Base-by-base conservation (phyloP, 2,113 vertebrate species). In the Cryptomyrus ogoouensis region DNA sequence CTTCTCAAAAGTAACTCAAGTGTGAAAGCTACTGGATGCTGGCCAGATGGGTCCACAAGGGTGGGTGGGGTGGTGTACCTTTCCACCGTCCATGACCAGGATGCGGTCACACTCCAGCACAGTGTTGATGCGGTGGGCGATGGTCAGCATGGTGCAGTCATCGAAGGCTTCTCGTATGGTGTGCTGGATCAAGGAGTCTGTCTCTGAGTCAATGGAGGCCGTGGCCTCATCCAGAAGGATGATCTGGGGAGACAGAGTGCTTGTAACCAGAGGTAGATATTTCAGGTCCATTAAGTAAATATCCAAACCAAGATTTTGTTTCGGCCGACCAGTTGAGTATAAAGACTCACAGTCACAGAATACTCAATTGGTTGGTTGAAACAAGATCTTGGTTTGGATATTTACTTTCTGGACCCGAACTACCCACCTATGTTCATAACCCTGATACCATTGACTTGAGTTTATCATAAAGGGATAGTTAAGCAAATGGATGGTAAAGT, bases 191-290 rank as follows among this genome's bases (percentile, higher is more conserved):
- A 96, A 93, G 47, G 89, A 15, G 27, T 97, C 97, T 0, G 96
- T 97, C 94, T 97, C 96, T 0, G 96, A 94, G 90, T 98, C 97
- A 31, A 97, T 96, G 49, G 97, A 98, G 3, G 97, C 96, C 0
- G 97, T 97, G 6, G 96, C 97, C 92, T 98, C 97, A n/a, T 97
- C 97, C 56, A 98, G 92, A 24, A 98, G 88, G 88, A 97, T 96
- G 89, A 97, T 97, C 97, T 98, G 91, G 46, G 89, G n/a, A 10
- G 50, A 87, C 31, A 89, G 88, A 44, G 31, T n/a, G 85, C 15
- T 53, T 31, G n/a, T 27, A 31, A 70, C 62, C 62, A 70, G 62
- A 13, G 62, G 62, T 31, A 31, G 10, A 31, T 70, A 70, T 70
- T 70, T 31, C 62, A 70, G 62, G 62, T 66, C 62, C 9, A 8